Evolutionary conservation across 2,888 invertebrate genomes (phyloP), one percentile per base, ranked within the genome.

Genomic region (Heliconius aoede): DNA sequence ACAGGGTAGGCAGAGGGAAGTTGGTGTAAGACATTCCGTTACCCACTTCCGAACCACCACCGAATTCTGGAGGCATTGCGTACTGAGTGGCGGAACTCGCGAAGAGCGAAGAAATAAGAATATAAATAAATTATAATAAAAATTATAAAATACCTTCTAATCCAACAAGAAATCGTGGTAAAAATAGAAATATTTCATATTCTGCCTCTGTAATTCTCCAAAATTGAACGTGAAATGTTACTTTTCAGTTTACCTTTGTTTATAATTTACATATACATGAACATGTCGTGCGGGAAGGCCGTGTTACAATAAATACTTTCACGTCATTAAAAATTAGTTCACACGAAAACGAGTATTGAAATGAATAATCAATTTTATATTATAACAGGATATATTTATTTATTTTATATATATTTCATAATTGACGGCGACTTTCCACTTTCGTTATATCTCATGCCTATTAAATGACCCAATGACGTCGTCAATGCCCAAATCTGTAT

Each of bases 241-340:
- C 3, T 65, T 65, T 65, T 65, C 24, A 65, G 36, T 40, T 15
- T 40, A 7, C 15, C 24, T 65, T 65, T 65, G 65, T 36, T 64
- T 36, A 15, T 36, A 11, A 64, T 64, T 36, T n/a, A 9, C 28
- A 28, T 30, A 62, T 30, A 65, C 36, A 36, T 15, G 24, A 24
- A 24, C 36, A 40, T 40, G 13, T 65, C 65, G 24, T 40, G 65
- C 65, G 15, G 36, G 36, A 36, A 65, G 65, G 65, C 36, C 65
- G 65, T 32, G 69, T 55, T 13, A 69, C 30, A 69, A 13, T 30
- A 69, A 51, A 55, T 32, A 69, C 69, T 69, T 69, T 55, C 69
- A 30, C 69, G 32, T 32, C 32, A 65, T 36, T 36, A 13, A 69
- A 69, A 51, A 55, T 55, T 55, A 30, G 69, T 55, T 51, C 69